Conservation (phyloP, 1,140 invertebrate genomes). For the Octopus sinensis region DNA sequence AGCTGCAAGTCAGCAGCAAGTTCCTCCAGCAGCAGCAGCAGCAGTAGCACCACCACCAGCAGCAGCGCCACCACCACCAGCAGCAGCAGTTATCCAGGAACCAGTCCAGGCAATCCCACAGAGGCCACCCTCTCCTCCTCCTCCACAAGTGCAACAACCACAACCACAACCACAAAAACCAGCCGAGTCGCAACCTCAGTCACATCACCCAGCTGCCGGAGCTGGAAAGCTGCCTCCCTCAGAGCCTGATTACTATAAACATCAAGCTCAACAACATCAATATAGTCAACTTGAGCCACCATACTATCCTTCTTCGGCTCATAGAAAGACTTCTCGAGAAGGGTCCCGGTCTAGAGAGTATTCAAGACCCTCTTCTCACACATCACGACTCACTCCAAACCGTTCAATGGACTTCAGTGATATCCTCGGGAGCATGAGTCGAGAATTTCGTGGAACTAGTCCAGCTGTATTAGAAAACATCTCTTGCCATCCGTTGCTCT, state of each 20-base stretch:
- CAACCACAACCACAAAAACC: slow-evolving; percentile 14
- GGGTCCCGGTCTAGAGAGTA: neutral
- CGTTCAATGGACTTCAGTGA: slow-evolving; percentile 20
- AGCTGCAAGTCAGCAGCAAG: too few species aligned
- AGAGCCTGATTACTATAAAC: slow-evolving; percentile 17
- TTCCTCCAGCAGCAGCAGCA: neutral
- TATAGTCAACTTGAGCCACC: slow-evolving; percentile 6
- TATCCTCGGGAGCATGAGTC: slow-evolving; percentile 21
- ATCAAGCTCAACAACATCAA: slow-evolving; percentile 16
- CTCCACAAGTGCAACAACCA: slow-evolving; percentile 15
- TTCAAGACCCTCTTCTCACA: neutral
- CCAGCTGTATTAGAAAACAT: slow-evolving; percentile 48
- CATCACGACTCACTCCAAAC: slow-evolving; percentile 22
- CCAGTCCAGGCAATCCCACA: slow-evolving; percentile 12
- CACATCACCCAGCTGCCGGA: slow-evolving; percentile 19
- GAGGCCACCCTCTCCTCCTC: slow-evolving; percentile 17
- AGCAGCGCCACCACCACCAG: neutral
- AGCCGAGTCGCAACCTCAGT: slow-evolving; percentile 22
- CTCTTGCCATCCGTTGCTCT: slow-evolving; percentile 43
- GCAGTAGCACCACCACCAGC: neutral
- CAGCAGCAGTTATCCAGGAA: neutral
- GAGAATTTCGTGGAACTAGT: slow-evolving; percentile 44
- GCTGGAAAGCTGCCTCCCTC: slow-evolving; percentile 14
- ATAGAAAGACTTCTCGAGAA: too few species aligned
- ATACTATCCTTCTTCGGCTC: neutral